Evolutionary conservation across 2,888 invertebrate species (phyloP).

Genomic region (Chrysolina americana): DNA sequence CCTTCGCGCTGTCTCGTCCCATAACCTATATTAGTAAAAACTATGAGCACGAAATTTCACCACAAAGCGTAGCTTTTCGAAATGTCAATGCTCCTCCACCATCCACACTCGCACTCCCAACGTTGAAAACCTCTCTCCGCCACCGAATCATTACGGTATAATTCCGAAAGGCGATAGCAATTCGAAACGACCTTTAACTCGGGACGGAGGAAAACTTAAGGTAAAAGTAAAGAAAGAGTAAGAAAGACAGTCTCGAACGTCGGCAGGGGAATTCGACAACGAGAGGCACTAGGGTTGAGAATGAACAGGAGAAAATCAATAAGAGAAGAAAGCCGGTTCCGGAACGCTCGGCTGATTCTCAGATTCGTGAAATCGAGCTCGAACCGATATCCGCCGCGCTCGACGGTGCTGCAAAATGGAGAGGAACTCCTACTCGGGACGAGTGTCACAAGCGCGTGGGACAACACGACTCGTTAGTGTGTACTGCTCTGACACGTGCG

Average conservation of each 20-base stretch:
- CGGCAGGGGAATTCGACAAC: slow-evolving; percentile 59
- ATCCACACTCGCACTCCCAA: not conserved
- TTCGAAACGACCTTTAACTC: slow-evolving; percentile 55
- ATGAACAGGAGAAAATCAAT: slow-evolving; percentile 69
- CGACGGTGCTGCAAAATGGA: slow-evolving; percentile 68
- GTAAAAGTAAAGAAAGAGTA: slow-evolving; percentile 42
- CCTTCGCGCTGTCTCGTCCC: not conserved
- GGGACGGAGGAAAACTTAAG: slow-evolving; percentile 54
- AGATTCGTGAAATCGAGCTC: slow-evolving; percentile 71
- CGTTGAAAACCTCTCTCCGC: slow-evolving; percentile 20
- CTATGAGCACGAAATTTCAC: not conserved
- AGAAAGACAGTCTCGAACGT: slow-evolving; percentile 34
- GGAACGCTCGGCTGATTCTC: slow-evolving; percentile 71
- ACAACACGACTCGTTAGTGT: not conserved
- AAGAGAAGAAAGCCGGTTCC: slow-evolving; percentile 71
- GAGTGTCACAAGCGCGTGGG: slow-evolving; percentile 66
- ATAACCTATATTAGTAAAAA: not conserved
- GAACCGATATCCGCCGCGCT: slow-evolving; percentile 69
- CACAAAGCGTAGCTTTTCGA: slow-evolving; percentile 1
- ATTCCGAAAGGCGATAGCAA: slow-evolving; percentile 50
- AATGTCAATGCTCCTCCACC: not conserved
- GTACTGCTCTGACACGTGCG: no score
- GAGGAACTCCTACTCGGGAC: slow-evolving; percentile 65
- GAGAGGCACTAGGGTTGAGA: slow-evolving; percentile 59
- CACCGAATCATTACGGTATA: slow-evolving; percentile 35